Percentiles rank a stretch among this genome's conserved stretches.
Evolutionary conservation across 2,888 invertebrate genomes (phyloP).

Genomic region (Geophilus truncorum): DNA sequence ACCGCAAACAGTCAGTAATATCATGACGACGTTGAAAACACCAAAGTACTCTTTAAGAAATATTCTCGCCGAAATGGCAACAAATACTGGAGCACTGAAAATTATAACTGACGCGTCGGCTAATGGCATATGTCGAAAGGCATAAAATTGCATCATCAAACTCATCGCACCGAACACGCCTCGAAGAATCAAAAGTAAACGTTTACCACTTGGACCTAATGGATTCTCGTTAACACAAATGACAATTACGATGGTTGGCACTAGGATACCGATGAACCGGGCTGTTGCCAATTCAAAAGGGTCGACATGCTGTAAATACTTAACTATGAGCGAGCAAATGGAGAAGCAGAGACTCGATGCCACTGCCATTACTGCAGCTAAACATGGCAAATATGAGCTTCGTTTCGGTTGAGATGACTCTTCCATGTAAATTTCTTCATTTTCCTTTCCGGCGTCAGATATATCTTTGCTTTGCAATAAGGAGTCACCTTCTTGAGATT

Average conservation of each 20-base stretch:
- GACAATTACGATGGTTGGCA: slow-evolving; percentile 80
- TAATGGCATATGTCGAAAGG: slow-evolving; percentile 83
- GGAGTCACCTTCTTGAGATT: neutral
- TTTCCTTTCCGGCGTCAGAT: neutral
- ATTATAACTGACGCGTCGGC: slow-evolving; percentile 88
- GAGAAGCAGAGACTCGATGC: slow-evolving; percentile 85
- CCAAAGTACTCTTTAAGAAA: slow-evolving; percentile 61
- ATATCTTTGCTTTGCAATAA: neutral
- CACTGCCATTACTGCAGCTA: slow-evolving; percentile 76
- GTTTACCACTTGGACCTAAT: slow-evolving; percentile 67
- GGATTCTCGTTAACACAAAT: slow-evolving; percentile 71
- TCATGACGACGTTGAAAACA: slow-evolving; percentile 56
- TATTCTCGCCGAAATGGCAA: slow-evolving; percentile 59
- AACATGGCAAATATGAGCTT: slow-evolving; percentile 60
- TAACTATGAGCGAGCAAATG: slow-evolving; percentile 84
- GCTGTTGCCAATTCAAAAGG: slow-evolving; percentile 85
- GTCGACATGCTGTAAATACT: slow-evolving; percentile 70
- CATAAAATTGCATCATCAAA: slow-evolving; percentile 83
- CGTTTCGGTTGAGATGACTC: neutral
- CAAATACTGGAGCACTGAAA: slow-evolving; percentile 88
- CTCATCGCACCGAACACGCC: slow-evolving; percentile 82
- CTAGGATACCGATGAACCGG: slow-evolving; percentile 76
- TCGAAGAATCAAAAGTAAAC: slow-evolving; percentile 68
- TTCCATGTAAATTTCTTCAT: neutral
- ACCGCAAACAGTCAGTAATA: slow-evolving; percentile 75